Percentiles rank a stretch among this genome's conserved stretches.
These are phyloP conservation scores for Habropoda laboriosa DNA, from an alignment of 1,140 invertebrate genomes.

Conservation along the genomic window DNA sequence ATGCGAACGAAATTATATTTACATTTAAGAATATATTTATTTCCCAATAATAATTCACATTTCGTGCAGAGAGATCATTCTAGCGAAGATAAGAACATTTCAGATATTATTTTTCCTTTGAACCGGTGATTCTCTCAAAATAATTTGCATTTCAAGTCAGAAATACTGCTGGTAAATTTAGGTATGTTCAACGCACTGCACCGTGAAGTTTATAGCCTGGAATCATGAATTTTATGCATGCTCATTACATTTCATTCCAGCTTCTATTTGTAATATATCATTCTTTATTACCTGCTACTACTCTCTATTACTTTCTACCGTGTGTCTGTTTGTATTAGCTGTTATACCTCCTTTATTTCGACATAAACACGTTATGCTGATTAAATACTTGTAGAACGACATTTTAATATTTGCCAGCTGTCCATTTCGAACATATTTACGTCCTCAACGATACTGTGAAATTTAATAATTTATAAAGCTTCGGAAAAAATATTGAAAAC, in stretches of 20 bases:
- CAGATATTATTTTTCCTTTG: background rate
- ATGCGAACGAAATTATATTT: too few species aligned
- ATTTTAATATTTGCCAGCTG: background rate
- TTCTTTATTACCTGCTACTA: background rate
- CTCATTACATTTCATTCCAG: conserved; percentile 15
- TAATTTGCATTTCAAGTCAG: conserved; percentile 1
- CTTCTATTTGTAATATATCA: conserved; percentile 12
- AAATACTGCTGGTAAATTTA: background rate
- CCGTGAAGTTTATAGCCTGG: background rate
- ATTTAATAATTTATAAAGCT: too few species aligned
- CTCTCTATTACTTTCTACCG: background rate
- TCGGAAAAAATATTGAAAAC: too few species aligned
- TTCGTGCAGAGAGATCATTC: too few species aligned
- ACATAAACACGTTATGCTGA: background rate
- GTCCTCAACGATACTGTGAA: background rate
- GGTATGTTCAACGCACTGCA: background rate
- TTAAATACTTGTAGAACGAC: background rate
- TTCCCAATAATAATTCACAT: background rate
- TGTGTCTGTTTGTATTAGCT: background rate
- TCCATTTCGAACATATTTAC: background rate
- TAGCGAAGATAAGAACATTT: background rate
- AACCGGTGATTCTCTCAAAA: background rate
- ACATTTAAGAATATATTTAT: too few species aligned
- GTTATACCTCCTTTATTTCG: background rate
- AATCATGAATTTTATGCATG: conserved; percentile 14